Conservation (phyloP, 2,797 vertebrate species). For the Karalla daura region DNA sequence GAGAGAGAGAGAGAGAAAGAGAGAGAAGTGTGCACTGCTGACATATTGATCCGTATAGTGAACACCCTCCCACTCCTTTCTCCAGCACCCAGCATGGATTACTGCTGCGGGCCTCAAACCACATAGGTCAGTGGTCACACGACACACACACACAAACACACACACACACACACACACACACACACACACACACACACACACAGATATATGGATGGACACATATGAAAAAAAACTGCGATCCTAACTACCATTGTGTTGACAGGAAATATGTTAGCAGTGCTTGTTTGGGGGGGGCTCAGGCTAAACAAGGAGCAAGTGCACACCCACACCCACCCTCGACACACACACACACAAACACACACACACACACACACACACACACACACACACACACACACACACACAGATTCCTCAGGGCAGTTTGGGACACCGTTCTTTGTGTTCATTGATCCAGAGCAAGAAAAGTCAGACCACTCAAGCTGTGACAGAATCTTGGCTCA, state of each 20-base stretch:
- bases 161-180: constrained; percentile 2
- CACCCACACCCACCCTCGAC: not conserved
- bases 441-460: constrained; percentile 79
- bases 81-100: constrained; percentile 56
- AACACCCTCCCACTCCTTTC: constrained; percentile 44
- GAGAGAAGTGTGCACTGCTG: constrained; percentile 47
- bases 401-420: constrained; percentile 54
- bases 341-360: constrained; percentile 2
- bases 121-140: constrained; percentile 58
- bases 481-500: constrained; percentile 76
- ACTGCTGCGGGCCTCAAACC: constrained; percentile 60
- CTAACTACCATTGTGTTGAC: constrained; percentile 48
- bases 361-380: not conserved
- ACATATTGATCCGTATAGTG: constrained; percentile 68
- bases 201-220: constrained; percentile 5
- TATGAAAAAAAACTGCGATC: not conserved
- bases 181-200: constrained; percentile 27
- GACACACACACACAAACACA: constrained; percentile 7
- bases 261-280: constrained; percentile 59
- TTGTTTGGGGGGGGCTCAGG: constrained; percentile 53
- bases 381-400: constrained; percentile 23
- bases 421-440: constrained; percentile 72
- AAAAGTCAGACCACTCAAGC: constrained; percentile 81
- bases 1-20: constrained; percentile 6
- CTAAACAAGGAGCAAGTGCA: constrained; percentile 25